phyloP scores from a whole-genome alignment of 2,797 vertebrate genomes.

The Crocidura indochinensis region DNA sequence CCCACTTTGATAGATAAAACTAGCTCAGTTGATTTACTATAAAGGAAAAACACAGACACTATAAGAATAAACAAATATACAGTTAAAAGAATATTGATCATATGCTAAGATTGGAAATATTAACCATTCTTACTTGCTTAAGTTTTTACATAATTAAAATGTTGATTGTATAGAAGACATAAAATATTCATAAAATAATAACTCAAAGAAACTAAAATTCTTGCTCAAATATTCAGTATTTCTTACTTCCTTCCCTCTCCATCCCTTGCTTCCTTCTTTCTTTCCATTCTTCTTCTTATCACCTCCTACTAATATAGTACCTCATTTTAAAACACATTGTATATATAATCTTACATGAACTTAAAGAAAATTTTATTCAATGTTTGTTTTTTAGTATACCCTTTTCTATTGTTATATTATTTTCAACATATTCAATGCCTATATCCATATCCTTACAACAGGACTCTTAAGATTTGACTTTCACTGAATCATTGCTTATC shows the following conservation, averaged over 20 bases:
- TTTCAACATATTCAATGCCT: background rate
- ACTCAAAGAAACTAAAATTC: background rate
- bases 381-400: background rate
- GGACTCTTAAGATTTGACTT: background rate
- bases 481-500: background rate
- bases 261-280: no score
- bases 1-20: background rate
- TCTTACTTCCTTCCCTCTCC: accelerated
- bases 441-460: background rate
- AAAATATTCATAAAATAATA: background rate
- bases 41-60: no score
- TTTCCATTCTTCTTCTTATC: background rate
- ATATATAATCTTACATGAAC: background rate
- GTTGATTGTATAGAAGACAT: background rate
- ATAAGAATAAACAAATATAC: background rate
- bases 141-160: background rate
- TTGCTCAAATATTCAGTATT: background rate
- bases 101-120: background rate
- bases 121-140: background rate
- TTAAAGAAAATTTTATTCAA: background rate
- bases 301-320: background rate
- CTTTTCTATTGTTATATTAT: background rate
- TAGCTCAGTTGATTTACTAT: background rate
- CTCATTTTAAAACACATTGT: background rate
- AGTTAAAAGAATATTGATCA: background rate